phyloP scores from a whole-genome alignment of 1,140 invertebrate species.

The Microvelia longipes region DNA sequence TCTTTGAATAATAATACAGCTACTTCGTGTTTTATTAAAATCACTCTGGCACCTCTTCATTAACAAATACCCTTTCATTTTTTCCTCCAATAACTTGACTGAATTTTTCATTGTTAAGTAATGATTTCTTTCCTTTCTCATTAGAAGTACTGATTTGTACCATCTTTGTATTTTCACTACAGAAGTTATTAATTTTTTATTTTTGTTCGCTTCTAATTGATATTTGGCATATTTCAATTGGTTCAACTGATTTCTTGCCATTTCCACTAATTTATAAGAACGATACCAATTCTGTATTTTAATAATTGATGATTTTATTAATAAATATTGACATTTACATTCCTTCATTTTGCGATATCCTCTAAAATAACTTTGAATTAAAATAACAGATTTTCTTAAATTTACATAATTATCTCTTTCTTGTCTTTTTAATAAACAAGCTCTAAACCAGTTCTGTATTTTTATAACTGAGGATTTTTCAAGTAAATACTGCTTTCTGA shows the following conservation, averaged over 20 bases:
- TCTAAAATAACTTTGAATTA: not conserved
- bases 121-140: not conserved
- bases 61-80: not conserved
- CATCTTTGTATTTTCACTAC: conserved; percentile 5
- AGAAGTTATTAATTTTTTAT: not conserved
- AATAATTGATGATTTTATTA: not conserved
- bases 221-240: conserved; percentile 1
- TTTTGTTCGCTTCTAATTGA: not conserved
- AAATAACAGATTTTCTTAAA: not conserved
- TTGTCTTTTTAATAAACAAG: not conserved
- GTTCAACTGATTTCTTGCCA: not conserved
- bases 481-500: not conserved
- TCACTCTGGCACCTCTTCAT: not conserved
- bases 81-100: not conserved
- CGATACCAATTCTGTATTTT: not conserved
- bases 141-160: not conserved
- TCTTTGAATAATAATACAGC: not conserved
- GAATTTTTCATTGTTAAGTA: not conserved
- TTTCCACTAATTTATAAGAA: not conserved
- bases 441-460: not conserved
- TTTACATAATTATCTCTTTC: not conserved
- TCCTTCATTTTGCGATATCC: not conserved
- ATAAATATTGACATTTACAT: not conserved
- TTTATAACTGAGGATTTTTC: not conserved
- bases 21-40: not conserved